Conservation (phyloP, 2,113 vertebrate species). For the Alethe diademata region DNA sequence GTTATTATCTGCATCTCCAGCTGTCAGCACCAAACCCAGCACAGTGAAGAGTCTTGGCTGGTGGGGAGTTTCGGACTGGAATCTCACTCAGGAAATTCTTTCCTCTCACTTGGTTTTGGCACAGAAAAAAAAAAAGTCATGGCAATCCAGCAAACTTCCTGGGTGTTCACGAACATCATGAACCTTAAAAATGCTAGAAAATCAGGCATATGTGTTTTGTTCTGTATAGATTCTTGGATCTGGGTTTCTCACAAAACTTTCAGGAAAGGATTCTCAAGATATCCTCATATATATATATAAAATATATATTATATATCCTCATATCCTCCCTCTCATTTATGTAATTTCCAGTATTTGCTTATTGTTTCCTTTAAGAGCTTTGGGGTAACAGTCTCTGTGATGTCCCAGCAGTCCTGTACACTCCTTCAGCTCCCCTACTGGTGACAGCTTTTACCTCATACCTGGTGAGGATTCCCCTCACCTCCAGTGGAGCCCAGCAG, state of each 20-base stretch:
- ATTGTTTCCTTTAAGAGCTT: background rate
- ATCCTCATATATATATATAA: background rate
- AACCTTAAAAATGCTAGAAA: background rate
- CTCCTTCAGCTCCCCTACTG: background rate
- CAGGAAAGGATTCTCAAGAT: background rate
- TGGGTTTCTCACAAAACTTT: background rate
- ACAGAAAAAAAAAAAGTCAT: background rate
- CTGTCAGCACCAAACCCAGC: background rate
- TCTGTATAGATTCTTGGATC: background rate
- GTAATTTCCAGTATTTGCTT: background rate
- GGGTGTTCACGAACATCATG: background rate
- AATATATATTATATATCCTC: no score
- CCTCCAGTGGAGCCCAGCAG: rapidly evolving
- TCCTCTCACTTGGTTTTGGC: background rate
- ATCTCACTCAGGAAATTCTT: background rate
- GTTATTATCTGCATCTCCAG: background rate
- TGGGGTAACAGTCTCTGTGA: background rate
- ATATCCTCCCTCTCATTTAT: background rate
- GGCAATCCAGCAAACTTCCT: background rate
- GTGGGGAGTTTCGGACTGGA: background rate
- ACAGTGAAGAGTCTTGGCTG: background rate
- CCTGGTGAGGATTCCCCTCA: background rate
- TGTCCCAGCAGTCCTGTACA: background rate
- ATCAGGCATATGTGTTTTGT: background rate
- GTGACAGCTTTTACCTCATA: background rate